These are phyloP conservation scores for Petrolisthes cinctipes DNA, from an alignment of 2,888 invertebrate genomes.

Conservation along the genomic window DNA sequence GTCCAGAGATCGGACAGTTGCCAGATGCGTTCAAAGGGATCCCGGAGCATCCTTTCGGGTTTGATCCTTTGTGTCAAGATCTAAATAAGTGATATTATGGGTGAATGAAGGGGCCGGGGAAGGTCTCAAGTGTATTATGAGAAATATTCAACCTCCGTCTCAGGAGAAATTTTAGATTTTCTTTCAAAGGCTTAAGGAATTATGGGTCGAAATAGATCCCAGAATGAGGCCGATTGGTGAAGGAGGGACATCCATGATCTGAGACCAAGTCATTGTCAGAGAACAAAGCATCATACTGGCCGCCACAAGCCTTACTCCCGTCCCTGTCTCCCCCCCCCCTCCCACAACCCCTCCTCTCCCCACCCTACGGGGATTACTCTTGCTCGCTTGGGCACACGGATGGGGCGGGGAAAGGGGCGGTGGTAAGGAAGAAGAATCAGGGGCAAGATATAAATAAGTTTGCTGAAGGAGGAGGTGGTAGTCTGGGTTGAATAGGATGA, in stretches of 20 bases:
- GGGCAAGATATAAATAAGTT: background rate
- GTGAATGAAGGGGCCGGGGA: slow-evolving; percentile 42
- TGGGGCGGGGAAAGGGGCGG: slow-evolving; percentile 5
- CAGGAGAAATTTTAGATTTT: slow-evolving; percentile 38
- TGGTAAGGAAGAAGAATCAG: slow-evolving; percentile 1
- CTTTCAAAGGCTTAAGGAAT: slow-evolving; percentile 45
- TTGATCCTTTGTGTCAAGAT: slow-evolving; percentile 62
- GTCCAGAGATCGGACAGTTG: slow-evolving; percentile 56
- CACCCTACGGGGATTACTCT: slow-evolving; percentile 27
- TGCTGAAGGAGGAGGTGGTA: background rate
- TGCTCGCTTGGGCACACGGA: slow-evolving; percentile 2
- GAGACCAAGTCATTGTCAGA: slow-evolving; percentile 53
- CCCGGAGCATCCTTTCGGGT: slow-evolving; percentile 48
- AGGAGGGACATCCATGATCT: slow-evolving; percentile 47
- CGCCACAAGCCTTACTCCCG: background rate
- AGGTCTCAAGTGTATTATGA: slow-evolving; percentile 40
- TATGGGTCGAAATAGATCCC: slow-evolving; percentile 44
- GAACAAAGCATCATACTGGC: slow-evolving; percentile 38
- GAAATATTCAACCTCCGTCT: slow-evolving; percentile 48
- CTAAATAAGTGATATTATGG: slow-evolving; percentile 59
- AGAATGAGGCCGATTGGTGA: slow-evolving; percentile 56
- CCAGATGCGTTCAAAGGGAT: slow-evolving; percentile 57
- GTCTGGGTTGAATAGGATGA: background rate
- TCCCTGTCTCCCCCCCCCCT: background rate
- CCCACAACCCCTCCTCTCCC: background rate